Evolutionary conservation across 1,140 invertebrate genomes (phyloP).

Genomic region (Papilio polyxenes): DNA sequence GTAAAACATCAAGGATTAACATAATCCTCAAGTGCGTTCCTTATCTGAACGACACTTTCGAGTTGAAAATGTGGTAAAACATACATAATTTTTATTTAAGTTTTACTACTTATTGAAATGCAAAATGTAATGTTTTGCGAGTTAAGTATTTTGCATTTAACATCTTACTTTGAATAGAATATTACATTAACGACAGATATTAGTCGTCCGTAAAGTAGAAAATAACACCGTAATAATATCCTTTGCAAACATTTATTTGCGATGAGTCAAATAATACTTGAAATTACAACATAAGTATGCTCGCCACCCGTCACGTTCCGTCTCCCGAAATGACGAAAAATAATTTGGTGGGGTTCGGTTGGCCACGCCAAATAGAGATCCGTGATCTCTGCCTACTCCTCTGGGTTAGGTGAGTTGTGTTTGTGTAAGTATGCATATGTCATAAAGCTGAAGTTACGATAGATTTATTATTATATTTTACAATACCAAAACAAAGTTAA

Average conservation of each 20-base stretch:
- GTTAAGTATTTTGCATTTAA: conserved; percentile 1
- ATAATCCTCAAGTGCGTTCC: not conserved
- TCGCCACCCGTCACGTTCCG: too few species aligned
- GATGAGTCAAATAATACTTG: not conserved
- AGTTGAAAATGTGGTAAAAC: not conserved
- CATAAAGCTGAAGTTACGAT: too few species aligned
- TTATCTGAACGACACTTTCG: not conserved
- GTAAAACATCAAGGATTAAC: not conserved
- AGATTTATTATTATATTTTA: too few species aligned
- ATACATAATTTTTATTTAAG: not conserved
- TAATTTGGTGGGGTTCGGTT: too few species aligned
- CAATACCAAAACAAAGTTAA: too few species aligned
- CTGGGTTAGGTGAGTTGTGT: too few species aligned
- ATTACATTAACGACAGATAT: not conserved
- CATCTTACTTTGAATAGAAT: conserved; percentile 9
- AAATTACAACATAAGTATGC: not conserved
- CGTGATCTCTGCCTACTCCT: too few species aligned
- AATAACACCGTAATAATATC: not conserved
- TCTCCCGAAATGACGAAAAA: too few species aligned
- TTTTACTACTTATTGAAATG: conserved; percentile 19
- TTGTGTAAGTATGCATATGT: not conserved
- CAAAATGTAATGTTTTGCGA: not conserved
- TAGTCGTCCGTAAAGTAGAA: not conserved
- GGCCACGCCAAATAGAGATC: too few species aligned
- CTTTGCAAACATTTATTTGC: not conserved